Percentiles rank a stretch among this genome's conserved stretches.
phyloP scores from a whole-genome alignment of 2,888 invertebrate species.

The Rosalia funebris region DNA sequence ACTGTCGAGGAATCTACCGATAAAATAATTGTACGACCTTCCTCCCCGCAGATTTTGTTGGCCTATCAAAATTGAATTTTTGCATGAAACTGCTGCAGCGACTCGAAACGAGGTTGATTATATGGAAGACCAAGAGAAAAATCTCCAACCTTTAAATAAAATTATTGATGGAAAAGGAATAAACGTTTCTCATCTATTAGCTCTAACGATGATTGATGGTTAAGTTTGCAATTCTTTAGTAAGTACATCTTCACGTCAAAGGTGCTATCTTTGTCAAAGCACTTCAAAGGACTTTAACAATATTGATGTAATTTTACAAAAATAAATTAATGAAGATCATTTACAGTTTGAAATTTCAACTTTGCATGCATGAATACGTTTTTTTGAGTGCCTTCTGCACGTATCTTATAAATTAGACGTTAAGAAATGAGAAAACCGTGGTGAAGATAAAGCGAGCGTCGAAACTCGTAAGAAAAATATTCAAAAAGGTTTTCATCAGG shows the following conservation, averaged over 20 bases:
- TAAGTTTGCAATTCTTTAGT: not conserved
- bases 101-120: not conserved
- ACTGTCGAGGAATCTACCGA: not conserved
- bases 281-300: not conserved
- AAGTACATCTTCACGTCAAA: not conserved
- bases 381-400: not conserved
- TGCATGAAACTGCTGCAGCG: not conserved
- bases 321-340: not conserved
- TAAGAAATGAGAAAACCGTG: not conserved
- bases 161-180: not conserved
- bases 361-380: not conserved
- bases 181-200: not conserved
- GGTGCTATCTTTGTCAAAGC: not conserved
- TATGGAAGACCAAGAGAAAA: not conserved
- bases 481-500: conserved; percentile 20
- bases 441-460: not conserved
- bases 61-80: conserved; percentile 1
- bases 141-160: not conserved
- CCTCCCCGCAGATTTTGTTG: not conserved
- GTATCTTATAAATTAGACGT: not conserved
- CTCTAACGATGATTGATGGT: not conserved
- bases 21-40: not conserved
- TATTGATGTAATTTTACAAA: not conserved
- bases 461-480: conserved; percentile 9
- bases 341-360: not conserved